Conservation (phyloP, 2,888 invertebrate species). For the Tortricodes alternella region DNA sequence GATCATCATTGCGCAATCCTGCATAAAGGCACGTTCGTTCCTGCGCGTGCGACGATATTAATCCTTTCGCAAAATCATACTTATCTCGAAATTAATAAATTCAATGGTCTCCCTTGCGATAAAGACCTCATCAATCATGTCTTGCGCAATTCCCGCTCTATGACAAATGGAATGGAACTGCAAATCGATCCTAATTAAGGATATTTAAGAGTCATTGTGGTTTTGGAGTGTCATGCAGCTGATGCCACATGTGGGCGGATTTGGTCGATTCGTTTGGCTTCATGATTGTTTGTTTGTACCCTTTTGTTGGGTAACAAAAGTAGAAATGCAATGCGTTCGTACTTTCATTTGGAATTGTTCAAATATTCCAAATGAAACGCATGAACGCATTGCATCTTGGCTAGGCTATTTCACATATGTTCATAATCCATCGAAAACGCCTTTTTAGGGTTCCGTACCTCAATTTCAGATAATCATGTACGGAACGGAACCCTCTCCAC, state of each 20-base stretch:
- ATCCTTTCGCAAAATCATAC: slow-evolving; percentile 64
- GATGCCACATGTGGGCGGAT: slow-evolving; percentile 50
- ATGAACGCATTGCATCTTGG: too few species aligned
- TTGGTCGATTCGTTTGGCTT: slow-evolving; percentile 33
- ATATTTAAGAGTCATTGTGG: slow-evolving; percentile 77
- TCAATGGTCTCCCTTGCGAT: slow-evolving; percentile 43
- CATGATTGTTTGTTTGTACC: slow-evolving; percentile 26
- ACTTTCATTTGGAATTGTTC: neutral
- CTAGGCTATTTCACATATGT: too few species aligned
- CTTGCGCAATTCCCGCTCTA: slow-evolving; percentile 62
- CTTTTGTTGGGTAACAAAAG: slow-evolving; percentile 7
- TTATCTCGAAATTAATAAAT: slow-evolving; percentile 58
- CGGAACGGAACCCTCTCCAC: too few species aligned
- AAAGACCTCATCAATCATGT: slow-evolving; percentile 67
- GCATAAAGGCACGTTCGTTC: slow-evolving; percentile 17
- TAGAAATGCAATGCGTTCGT: neutral
- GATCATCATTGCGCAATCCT: slow-evolving; percentile 28
- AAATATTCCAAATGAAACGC: too few species aligned
- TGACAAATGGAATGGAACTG: slow-evolving; percentile 65
- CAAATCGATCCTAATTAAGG: slow-evolving; percentile 77
- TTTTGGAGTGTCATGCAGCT: slow-evolving; percentile 56
- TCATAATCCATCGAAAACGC: too few species aligned
- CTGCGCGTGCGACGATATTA: slow-evolving; percentile 34
- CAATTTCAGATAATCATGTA: too few species aligned
- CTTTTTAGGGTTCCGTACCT: too few species aligned